Evolutionary conservation across 2,888 invertebrate species (phyloP).

Genomic region (Macrophya annulata): DNA sequence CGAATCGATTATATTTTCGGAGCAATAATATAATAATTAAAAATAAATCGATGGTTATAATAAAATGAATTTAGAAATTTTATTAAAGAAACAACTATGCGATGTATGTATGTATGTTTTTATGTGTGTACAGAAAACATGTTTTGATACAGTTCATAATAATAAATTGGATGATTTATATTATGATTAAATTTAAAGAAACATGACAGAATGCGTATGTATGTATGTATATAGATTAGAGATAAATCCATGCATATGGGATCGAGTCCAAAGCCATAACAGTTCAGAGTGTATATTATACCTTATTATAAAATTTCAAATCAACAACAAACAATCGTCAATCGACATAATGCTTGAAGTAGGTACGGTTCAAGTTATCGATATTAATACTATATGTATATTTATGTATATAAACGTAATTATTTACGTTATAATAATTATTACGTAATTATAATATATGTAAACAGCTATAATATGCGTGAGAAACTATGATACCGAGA

Average conservation of each 20-base stretch:
- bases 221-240: background rate
- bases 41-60: background rate
- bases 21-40: background rate
- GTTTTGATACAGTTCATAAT: too few relatives aligned
- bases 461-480: background rate
- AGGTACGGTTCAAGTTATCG: background rate
- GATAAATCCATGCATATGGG: background rate
- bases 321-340: slow-evolving; percentile 15
- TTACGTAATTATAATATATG: background rate
- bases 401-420: too few relatives aligned
- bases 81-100: too few relatives aligned
- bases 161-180: background rate
- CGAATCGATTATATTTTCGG: background rate
- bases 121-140: too few relatives aligned
- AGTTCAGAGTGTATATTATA: background rate
- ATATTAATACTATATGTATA: background rate
- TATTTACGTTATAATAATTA: background rate
- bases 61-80: too few relatives aligned
- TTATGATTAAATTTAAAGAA: background rate
- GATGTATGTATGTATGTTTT: too few relatives aligned
- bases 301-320: background rate
- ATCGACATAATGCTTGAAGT: background rate
- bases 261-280: background rate
- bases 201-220: background rate
- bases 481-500: slow-evolving; percentile 8